Evolutionary conservation across 2,113 vertebrate genomes (phyloP).

Genomic region (Thamnophis sirtalis): DNA sequence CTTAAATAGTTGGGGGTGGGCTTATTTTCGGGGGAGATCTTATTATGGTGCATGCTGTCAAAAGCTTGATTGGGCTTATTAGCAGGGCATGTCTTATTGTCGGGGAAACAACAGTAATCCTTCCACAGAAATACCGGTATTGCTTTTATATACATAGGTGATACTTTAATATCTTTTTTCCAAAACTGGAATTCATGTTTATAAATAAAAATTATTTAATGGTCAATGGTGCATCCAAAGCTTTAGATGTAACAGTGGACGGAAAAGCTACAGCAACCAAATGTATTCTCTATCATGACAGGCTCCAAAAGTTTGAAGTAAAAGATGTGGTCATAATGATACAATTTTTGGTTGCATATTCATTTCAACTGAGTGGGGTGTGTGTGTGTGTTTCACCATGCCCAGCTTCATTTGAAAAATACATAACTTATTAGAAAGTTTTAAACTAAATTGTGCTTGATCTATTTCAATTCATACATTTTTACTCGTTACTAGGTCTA

Average conservation of each 20-base stretch:
- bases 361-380: background rate
- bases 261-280: background rate
- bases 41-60: too few relatives aligned
- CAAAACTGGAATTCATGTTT: background rate
- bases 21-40: too few relatives aligned
- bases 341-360: background rate
- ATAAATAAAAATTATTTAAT: background rate
- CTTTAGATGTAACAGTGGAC: background rate
- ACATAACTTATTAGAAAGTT: background rate
- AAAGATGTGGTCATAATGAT: background rate
- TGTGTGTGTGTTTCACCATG: background rate
- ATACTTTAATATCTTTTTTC: background rate
- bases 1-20: too few relatives aligned
- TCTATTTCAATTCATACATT: background rate
- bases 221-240: background rate
- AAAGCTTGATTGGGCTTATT: too few relatives aligned
- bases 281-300: background rate
- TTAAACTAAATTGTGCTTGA: background rate
- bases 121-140: background rate
- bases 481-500: background rate
- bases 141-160: background rate
- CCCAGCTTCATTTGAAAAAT: background rate
- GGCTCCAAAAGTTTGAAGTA: background rate
- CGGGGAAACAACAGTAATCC: background rate
- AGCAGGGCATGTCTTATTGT: too few relatives aligned